Percentiles rank a stretch among this genome's conserved stretches.
phyloP scores from a whole-genome alignment of 2,113 vertebrate genomes.

The Oriolus oriolus region DNA sequence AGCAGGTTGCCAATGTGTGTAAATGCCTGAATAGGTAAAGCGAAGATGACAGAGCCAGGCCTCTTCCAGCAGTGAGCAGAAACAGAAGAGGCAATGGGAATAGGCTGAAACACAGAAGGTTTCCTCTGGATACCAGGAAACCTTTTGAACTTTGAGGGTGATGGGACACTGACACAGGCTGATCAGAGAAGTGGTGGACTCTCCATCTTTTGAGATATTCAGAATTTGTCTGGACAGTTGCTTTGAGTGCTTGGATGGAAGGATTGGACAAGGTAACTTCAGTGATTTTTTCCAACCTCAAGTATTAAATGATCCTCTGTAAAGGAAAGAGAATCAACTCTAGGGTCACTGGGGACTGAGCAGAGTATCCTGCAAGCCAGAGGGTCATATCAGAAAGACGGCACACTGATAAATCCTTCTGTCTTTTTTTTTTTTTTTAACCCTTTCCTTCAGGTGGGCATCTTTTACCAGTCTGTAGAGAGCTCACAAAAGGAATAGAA shows the following conservation, averaged over 20 bases:
- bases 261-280: background rate
- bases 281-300: background rate
- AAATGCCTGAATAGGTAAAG: background rate
- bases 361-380: background rate
- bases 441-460: background rate
- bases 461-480: background rate
- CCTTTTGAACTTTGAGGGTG: background rate
- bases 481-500: background rate
- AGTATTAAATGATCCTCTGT: background rate
- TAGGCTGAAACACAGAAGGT: background rate
- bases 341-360: background rate
- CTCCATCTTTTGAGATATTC: background rate
- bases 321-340: background rate
- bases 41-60: rapidly evolving
- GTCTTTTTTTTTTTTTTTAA: background rate
- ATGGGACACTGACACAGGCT: background rate
- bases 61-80: background rate
- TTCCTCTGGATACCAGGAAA: background rate
- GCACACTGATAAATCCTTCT: background rate
- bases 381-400: background rate
- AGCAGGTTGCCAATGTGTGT: background rate
- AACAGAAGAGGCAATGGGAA: background rate
- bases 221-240: background rate
- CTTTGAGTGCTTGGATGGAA: background rate
- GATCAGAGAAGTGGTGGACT: background rate